phyloP scores from a whole-genome alignment of 2,113 vertebrate species.

The Rhombomys opimus region DNA sequence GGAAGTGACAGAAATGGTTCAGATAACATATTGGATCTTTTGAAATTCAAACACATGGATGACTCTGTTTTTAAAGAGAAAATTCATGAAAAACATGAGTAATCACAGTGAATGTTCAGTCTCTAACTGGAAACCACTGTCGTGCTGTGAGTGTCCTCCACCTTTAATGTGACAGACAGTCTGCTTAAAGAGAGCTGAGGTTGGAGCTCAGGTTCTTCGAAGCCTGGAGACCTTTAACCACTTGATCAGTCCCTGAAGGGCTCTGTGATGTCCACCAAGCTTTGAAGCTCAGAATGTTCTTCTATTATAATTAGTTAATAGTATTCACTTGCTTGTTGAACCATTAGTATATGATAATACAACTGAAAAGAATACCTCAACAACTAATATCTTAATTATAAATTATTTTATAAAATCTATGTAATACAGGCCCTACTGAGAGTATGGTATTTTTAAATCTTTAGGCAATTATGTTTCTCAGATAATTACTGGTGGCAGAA shows the following conservation, averaged over 20 bases:
- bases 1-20: not conserved
- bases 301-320: not conserved
- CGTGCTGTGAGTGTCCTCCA: not conserved
- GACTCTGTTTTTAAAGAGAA: not conserved
- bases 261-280: not conserved
- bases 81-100: not conserved
- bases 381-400: not conserved
- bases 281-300: not conserved
- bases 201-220: not conserved
- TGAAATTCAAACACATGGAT: not conserved
- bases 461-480: not conserved
- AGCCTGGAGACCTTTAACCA: not conserved
- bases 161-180: not conserved
- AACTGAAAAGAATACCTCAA: not conserved
- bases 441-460: not conserved
- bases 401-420: not conserved
- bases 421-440: not conserved
- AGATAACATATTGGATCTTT: slow-evolving; percentile 22
- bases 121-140: not conserved
- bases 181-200: not conserved
- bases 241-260: not conserved
- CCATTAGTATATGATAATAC: not conserved
- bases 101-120: not conserved
- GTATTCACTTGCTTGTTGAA: not conserved
- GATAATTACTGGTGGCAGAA: not conserved